Conservation (phyloP, 2,113 vertebrate genomes). For the Dasyornis broadbenti region DNA sequence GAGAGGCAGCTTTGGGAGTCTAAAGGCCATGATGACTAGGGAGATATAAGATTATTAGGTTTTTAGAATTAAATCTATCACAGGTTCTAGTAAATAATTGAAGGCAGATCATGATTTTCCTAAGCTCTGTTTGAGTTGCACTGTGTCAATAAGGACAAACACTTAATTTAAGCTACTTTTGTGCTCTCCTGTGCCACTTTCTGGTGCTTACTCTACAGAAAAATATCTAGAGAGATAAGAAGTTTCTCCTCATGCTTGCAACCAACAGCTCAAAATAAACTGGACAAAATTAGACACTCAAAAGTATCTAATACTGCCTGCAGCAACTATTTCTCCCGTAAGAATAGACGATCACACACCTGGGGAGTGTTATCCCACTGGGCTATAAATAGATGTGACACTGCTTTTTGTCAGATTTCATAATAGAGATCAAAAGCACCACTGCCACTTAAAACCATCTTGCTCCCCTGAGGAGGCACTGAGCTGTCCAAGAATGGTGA, state of each 20-base stretch:
- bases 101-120: background rate
- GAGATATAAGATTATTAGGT: background rate
- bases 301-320: background rate
- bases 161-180: background rate
- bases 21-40: background rate
- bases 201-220: background rate
- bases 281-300: no score
- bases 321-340: background rate
- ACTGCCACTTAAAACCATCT: background rate
- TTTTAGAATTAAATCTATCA: slow-evolving; percentile 43
- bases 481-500: background rate
- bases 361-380: background rate
- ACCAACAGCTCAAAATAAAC: background rate
- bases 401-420: background rate
- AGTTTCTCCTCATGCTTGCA: background rate
- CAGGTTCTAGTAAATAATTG: background rate
- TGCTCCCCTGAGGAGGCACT: background rate
- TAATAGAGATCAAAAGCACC: background rate
- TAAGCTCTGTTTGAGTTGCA: background rate
- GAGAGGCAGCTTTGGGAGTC: background rate
- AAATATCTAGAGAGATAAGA: background rate
- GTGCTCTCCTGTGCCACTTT: background rate
- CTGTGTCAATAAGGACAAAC: background rate
- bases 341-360: background rate
- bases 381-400: background rate